These are phyloP conservation scores for Steinernema feltiae DNA, from an alignment of 1,140 invertebrate genomes.

Conservation along the genomic window DNA sequence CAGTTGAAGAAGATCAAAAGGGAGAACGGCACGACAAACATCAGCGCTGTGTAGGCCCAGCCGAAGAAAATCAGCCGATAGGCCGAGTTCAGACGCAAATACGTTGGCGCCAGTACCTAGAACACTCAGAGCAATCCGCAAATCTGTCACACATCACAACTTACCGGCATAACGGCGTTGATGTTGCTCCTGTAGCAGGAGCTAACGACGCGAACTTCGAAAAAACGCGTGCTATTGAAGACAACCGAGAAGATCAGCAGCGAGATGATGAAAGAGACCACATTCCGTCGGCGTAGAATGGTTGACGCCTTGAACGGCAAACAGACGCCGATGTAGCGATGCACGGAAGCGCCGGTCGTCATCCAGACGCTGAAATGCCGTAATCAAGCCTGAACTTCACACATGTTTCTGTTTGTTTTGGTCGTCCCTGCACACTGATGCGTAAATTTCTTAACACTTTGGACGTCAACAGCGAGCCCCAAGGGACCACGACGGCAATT, in stretches of 20 bases:
- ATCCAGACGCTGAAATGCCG: conserved; percentile 39
- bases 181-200: conserved; percentile 37
- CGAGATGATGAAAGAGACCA: conserved; percentile 24
- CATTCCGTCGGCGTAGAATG: conserved; percentile 22
- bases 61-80: conserved; percentile 34
- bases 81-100: not conserved
- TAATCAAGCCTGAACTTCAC: not conserved
- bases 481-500: too few species aligned
- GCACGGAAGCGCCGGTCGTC: conserved; percentile 36
- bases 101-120: conserved; percentile 10
- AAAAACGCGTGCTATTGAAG: conserved; percentile 40
- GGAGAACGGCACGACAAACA: conserved; percentile 39
- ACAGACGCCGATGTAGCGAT: conserved; percentile 41
- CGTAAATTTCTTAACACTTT: too few species aligned
- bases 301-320: conserved; percentile 33
- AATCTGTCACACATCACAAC: conserved; percentile 10
- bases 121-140: not conserved
- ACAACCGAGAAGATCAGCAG: conserved; percentile 30
- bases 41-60: conserved; percentile 40
- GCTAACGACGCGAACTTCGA: conserved; percentile 33
- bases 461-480: too few species aligned
- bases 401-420: too few species aligned
- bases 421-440: too few species aligned
- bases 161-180: conserved; percentile 31
- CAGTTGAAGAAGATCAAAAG: conserved; percentile 39